Conservation (phyloP, 2,888 invertebrate species). For the Chironomus riparius region DNA sequence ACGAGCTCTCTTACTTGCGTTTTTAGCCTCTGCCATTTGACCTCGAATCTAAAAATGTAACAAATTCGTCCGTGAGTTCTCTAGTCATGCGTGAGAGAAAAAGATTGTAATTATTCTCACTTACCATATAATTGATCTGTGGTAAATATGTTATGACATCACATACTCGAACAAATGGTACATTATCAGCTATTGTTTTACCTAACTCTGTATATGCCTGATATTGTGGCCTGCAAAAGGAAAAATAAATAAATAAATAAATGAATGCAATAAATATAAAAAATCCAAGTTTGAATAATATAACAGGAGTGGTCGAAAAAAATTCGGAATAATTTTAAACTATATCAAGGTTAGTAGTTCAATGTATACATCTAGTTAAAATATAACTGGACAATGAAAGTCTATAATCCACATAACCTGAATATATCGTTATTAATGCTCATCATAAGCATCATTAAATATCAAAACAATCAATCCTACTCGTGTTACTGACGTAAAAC, state of each 20-base stretch:
- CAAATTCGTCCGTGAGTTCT: not conserved
- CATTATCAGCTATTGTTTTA: conserved; percentile 61
- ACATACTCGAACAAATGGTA: conserved; percentile 72
- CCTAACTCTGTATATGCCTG: conserved; percentile 67
- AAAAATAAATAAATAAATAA: not conserved
- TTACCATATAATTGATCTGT: conserved; percentile 77
- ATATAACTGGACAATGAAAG: not conserved
- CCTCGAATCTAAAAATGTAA: conserved; percentile 30
- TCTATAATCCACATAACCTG: conserved; percentile 8
- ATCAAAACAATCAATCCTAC: too few relatives aligned
- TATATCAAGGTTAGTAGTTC: not conserved
- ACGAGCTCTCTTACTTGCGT: conserved; percentile 40
- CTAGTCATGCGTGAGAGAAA: not conserved
- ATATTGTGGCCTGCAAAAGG: conserved; percentile 54
- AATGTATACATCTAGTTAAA: not conserved
- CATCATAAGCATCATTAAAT: too few relatives aligned
- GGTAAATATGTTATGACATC: conserved; percentile 79
- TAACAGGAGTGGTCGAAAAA: not conserved
- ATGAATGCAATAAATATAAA: too few relatives aligned
- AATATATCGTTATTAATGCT: conserved; percentile 7
- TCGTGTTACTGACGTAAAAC: too few relatives aligned
- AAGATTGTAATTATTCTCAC: not conserved
- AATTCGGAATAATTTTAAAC: not conserved
- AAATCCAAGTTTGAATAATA: too few relatives aligned
- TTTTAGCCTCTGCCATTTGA: conserved; percentile 38